A percentile compares a stretch with the other conserved stretches of the same genome.
Conservation (phyloP, 2,888 invertebrate species). For the Smittia sp. region DNA sequence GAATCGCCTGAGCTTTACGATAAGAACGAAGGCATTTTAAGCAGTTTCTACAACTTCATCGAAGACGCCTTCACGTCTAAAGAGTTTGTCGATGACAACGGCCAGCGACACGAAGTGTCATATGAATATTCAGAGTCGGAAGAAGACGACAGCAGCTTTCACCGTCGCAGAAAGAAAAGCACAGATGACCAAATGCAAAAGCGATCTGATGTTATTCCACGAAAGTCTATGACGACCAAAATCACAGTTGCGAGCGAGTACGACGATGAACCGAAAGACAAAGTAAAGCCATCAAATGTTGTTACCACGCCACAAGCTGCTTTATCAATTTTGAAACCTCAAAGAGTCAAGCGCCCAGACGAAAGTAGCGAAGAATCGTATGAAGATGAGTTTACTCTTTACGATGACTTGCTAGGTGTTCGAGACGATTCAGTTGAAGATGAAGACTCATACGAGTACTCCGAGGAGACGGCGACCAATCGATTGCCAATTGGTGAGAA, state of each 20-base stretch:
- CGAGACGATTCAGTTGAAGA: neutral
- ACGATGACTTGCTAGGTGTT: neutral
- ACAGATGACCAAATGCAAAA: neutral
- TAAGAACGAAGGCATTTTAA: neutral
- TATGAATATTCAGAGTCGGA: neutral
- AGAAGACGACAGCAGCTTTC: neutral
- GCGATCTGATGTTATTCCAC: neutral
- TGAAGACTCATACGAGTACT: neutral
- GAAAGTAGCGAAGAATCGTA: neutral
- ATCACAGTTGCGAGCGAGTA: neutral
- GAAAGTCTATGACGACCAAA: slow-evolving; percentile 1
- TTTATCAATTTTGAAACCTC: neutral
- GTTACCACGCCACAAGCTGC: neutral
- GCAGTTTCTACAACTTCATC: too few species aligned
- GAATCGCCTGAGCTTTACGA: slow-evolving; percentile 5
- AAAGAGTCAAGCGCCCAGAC: neutral
- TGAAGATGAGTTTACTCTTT: neutral
- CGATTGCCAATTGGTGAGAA: neutral
- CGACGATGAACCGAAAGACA: neutral
- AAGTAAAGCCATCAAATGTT: neutral
- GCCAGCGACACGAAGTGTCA: neutral
- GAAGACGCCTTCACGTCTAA: too few species aligned
- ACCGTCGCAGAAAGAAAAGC: neutral
- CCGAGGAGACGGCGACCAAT: neutral
- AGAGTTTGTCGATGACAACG: neutral